Evolutionary conservation across 2,888 invertebrate species (phyloP).

Genomic region (Serrognathus titanus): DNA sequence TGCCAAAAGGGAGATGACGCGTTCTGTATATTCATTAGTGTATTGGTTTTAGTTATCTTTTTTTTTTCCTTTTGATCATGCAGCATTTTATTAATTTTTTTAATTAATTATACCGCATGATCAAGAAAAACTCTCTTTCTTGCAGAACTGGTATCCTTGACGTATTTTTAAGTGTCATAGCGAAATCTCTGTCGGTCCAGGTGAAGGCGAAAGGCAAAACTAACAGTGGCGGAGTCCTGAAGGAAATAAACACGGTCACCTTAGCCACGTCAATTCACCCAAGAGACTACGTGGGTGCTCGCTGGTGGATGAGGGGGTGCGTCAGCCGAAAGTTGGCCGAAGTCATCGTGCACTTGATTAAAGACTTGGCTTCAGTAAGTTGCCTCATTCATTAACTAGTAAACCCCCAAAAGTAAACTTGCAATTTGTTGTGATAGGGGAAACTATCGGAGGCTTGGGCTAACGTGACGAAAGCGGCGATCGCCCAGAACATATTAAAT

Average conservation of each 20-base stretch:
- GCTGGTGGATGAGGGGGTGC: slow-evolving; percentile 86
- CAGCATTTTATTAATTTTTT: too few species aligned
- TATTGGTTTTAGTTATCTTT: too few species aligned
- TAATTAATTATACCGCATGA: too few species aligned
- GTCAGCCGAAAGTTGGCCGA: slow-evolving; percentile 84
- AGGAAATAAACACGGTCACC: slow-evolving; percentile 56
- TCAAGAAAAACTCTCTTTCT: neutral
- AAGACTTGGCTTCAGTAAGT: slow-evolving; percentile 88
- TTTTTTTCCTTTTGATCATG: too few species aligned
- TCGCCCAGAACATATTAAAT: slow-evolving; percentile 82
- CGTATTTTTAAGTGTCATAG: slow-evolving; percentile 85
- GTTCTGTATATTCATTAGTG: too few species aligned
- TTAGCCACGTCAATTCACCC: slow-evolving; percentile 59
- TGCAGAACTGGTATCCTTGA: slow-evolving; percentile 76
- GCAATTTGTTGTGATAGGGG: slow-evolving; percentile 57
- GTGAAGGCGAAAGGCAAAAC: slow-evolving; percentile 69
- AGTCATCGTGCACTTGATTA: slow-evolving; percentile 79
- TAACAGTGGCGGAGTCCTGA: slow-evolving; percentile 46
- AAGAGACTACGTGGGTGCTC: slow-evolving; percentile 53
- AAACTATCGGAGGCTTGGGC: slow-evolving; percentile 85
- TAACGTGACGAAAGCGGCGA: slow-evolving; percentile 78
- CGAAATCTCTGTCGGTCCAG: slow-evolving; percentile 87
- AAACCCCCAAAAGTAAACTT: neutral
- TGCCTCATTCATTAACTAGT: too few species aligned
- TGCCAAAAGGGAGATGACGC: too few species aligned